These are phyloP conservation scores for Xestia rhomboidea DNA, from an alignment of 2,888 invertebrate genomes.

Conservation along the genomic window DNA sequence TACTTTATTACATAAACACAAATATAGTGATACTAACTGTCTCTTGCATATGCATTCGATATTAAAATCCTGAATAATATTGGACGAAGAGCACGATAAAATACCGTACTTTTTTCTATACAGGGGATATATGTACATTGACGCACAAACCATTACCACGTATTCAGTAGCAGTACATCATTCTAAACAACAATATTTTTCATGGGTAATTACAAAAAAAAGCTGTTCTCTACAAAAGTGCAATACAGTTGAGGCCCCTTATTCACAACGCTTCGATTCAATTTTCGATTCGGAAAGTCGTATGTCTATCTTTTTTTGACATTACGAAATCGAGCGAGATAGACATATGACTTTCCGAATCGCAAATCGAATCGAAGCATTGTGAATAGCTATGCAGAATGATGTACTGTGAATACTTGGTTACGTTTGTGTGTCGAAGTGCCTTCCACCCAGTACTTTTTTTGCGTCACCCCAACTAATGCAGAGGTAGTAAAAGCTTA, in stretches of 20 bases:
- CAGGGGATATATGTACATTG: background rate
- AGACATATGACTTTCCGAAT: too few relatives aligned
- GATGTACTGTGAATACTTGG: too few relatives aligned
- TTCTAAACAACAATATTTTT: background rate
- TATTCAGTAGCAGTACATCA: background rate
- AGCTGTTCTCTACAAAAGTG: background rate
- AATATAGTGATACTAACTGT: background rate
- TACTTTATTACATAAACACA: constrained; percentile 7
- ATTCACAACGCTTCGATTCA: too few relatives aligned
- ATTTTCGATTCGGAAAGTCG: too few relatives aligned
- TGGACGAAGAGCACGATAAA: background rate
- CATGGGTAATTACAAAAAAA: background rate
- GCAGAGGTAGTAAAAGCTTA: background rate
- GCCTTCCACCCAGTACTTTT: too few relatives aligned
- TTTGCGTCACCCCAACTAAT: background rate
- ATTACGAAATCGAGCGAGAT: too few relatives aligned
- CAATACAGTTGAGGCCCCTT: too few relatives aligned
- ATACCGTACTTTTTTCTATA: constrained; percentile 3
- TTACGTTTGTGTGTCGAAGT: too few relatives aligned
- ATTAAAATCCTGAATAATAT: background rate
- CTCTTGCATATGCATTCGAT: background rate
- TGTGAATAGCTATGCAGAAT: too few relatives aligned
- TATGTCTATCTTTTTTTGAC: too few relatives aligned
- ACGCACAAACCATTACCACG: background rate
- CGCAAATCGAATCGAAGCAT: too few relatives aligned